These are phyloP conservation scores for Coelinius sp. DNA, from an alignment of 2,888 invertebrate species.

Conservation along the genomic window DNA sequence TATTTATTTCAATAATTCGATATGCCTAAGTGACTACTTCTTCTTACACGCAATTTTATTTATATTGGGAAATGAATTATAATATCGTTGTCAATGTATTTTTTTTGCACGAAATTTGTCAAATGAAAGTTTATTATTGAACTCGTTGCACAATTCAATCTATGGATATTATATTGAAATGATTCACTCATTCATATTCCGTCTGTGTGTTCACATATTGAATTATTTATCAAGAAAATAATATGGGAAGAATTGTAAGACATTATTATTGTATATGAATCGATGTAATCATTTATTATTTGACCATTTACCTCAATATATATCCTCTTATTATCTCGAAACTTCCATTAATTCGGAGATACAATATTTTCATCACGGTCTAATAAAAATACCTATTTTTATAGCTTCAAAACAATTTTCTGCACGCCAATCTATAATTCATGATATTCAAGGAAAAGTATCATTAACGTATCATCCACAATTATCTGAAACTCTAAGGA, in stretches of 20 bases:
- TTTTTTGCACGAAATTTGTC: conserved; percentile 20
- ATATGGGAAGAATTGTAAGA: conserved; percentile 3
- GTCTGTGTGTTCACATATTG: conserved; percentile 10
- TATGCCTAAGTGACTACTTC: conserved; percentile 22
- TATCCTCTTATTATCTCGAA: neutral
- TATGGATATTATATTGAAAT: conserved; percentile 12
- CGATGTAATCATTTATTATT: conserved; percentile 23
- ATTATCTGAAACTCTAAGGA: conserved; percentile 22
- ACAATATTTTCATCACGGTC: conserved; percentile 45
- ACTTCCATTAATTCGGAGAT: conserved; percentile 38
- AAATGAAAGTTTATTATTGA: neutral
- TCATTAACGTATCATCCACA: conserved; percentile 30
- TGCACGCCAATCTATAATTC: conserved; percentile 39
- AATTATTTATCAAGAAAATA: conserved; percentile 10
- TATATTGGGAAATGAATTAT: neutral
- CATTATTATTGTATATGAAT: conserved; percentile 20
- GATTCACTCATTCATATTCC: conserved; percentile 6
- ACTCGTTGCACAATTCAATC: conserved; percentile 13
- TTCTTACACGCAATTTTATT: neutral
- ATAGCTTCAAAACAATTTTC: conserved; percentile 45
- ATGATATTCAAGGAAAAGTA: conserved; percentile 29
- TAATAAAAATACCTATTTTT: conserved; percentile 48
- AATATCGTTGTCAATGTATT: conserved; percentile 16
- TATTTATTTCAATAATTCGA: conserved; percentile 8
- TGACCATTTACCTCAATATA: conserved; percentile 14